Evolutionary conservation across 2,888 invertebrate species (phyloP).

Genomic region (Acronicta alni): DNA sequence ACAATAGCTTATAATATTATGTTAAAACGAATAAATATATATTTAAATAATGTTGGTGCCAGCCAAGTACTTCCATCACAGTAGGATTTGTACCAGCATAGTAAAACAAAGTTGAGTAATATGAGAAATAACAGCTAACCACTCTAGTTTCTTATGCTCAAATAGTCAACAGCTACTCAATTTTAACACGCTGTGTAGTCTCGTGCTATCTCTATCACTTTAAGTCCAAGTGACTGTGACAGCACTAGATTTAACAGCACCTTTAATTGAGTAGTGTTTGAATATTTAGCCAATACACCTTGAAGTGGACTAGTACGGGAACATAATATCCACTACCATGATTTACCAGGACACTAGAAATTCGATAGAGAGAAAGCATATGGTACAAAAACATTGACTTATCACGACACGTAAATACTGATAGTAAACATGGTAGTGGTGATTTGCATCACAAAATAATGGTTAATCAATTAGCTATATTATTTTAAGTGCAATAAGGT

Average conservation of each 20-base stretch:
- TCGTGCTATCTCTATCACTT: too few species aligned
- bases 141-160: conserved; percentile 42
- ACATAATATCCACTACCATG: conserved; percentile 56
- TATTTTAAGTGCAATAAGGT: conserved; percentile 75
- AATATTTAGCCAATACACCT: too few species aligned
- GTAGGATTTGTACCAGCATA: conserved; percentile 62
- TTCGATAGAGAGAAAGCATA: conserved; percentile 58
- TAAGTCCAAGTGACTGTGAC: too few species aligned
- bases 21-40: conserved; percentile 62
- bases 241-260: too few species aligned
- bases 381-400: conserved; percentile 59
- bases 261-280: too few species aligned
- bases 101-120: conserved; percentile 55
- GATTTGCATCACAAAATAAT: conserved; percentile 50
- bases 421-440: conserved; percentile 58
- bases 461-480: conserved; percentile 65
- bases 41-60: conserved; percentile 62
- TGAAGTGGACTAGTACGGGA: conserved; percentile 56
- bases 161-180: too few species aligned
- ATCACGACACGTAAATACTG: conserved; percentile 52
- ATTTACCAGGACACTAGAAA: conserved; percentile 53
- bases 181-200: too few species aligned
- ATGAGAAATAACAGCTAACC: conserved; percentile 60
- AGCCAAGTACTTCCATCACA: conserved; percentile 62
- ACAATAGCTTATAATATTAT: conserved; percentile 62